phyloP scores from a whole-genome alignment of 2,797 vertebrate species.

The Naso thynnoides region DNA sequence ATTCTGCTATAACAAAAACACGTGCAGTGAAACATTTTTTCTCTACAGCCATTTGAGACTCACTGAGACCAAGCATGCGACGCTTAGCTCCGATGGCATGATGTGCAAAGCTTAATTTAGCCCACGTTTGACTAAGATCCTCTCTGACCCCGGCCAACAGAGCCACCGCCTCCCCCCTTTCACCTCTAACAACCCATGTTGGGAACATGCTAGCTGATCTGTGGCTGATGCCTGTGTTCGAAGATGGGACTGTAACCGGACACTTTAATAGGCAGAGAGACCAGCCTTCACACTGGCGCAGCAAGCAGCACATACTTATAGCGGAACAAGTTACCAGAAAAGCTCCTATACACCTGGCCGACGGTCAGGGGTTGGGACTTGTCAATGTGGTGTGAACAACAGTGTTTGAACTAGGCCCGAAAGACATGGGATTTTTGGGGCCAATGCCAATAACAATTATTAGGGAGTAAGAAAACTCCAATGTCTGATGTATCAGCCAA shows the following conservation, averaged over 20 bases:
- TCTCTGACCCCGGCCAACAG: constrained; percentile 50
- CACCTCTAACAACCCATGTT: constrained; percentile 48
- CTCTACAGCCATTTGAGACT: constrained; percentile 3
- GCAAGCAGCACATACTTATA: constrained; percentile 4
- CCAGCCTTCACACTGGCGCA: neutral
- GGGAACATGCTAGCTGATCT: constrained; percentile 36
- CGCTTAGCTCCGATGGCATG: constrained; percentile 45
- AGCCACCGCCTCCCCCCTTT: constrained; percentile 26
- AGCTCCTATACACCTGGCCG: no score
- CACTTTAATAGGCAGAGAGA: constrained; percentile 13
- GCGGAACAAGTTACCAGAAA: neutral
- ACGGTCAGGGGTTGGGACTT: no score
- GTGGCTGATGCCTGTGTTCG: constrained; percentile 7
- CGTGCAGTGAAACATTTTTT: neutral
- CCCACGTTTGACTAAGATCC: constrained; percentile 38
- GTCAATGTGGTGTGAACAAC: no score
- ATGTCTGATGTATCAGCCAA: no score
- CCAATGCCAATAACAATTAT: no score
- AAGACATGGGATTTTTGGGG: no score
- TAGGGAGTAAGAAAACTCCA: no score
- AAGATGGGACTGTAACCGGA: constrained; percentile 49
- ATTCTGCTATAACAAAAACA: neutral
- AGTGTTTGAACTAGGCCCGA: no score
- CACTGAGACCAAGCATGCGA: constrained; percentile 27
- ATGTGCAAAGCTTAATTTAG: constrained; percentile 78